These are phyloP conservation scores for Pholis gunnellus DNA, from an alignment of 2,113 vertebrate species.

Conservation along the genomic window DNA sequence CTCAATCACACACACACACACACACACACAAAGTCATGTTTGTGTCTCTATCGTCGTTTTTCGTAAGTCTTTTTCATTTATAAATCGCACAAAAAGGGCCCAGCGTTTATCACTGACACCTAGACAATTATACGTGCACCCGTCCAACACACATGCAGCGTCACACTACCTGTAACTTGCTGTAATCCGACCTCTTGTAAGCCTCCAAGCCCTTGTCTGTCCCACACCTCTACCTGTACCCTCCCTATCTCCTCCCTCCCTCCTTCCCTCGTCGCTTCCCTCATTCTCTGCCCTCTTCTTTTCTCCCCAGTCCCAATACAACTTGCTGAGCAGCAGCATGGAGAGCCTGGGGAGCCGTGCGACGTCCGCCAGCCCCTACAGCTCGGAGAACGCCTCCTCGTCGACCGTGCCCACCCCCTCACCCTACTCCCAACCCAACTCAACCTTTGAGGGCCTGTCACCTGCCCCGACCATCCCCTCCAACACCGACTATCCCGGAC, in stretches of 20 bases:
- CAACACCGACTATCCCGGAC: constrained; percentile 97
- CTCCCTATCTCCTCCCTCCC: constrained; percentile 79
- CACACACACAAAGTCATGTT: background rate
- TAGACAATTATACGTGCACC: background rate
- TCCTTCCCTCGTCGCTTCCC: constrained; percentile 74
- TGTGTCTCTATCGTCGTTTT: background rate
- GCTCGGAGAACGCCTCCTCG: constrained; percentile 92
- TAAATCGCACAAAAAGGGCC: constrained; percentile 7
- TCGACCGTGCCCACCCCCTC: constrained; percentile 94
- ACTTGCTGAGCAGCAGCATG: constrained; percentile 98
- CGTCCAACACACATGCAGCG: background rate
- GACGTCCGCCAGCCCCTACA: constrained; percentile 95
- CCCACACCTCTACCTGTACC: constrained; percentile 84
- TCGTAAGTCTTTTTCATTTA: background rate
- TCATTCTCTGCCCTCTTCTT: constrained; percentile 80
- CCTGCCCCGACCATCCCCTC: constrained; percentile 97
- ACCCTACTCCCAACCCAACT: constrained; percentile 98
- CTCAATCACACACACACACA: constrained; percentile 7
- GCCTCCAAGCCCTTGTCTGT: constrained; percentile 76
- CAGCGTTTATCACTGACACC: background rate
- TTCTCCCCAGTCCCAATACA: constrained; percentile 95
- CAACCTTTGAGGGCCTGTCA: constrained; percentile 98
- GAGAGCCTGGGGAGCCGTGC: constrained; percentile 94
- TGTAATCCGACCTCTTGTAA: constrained; percentile 89
- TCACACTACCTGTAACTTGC: constrained; percentile 13